These are phyloP conservation scores for Oryzias dopingdopingensis DNA, from an alignment of 2,797 vertebrate species.

Conservation along the genomic window DNA sequence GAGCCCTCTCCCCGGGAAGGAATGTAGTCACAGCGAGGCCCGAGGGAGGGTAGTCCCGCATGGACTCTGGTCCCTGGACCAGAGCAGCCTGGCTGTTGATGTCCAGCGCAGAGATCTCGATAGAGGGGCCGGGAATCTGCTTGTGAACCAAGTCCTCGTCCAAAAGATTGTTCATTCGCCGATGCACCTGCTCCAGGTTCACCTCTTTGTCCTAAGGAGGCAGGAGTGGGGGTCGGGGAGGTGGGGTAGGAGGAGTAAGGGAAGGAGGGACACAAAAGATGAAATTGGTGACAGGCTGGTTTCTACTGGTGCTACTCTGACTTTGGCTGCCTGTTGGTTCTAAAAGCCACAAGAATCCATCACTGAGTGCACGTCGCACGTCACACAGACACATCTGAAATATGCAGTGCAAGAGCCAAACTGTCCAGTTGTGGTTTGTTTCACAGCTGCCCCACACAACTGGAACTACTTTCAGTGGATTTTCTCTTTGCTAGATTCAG, in stretches of 20 bases:
- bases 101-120: constrained; percentile 96
- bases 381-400: no score
- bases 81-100: constrained; percentile 87
- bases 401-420: no score
- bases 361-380: no score
- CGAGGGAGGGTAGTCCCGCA: constrained; percentile 85
- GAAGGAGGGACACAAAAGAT: constrained; percentile 76
- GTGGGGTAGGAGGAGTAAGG: constrained; percentile 25
- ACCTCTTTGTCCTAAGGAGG: constrained; percentile 95
- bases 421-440: no score
- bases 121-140: constrained; percentile 93
- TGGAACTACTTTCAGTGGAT: no score
- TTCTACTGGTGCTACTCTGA: constrained; percentile 38
- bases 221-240: constrained; percentile 41
- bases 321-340: no score
- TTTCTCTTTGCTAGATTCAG: neutral
- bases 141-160: constrained; percentile 97
- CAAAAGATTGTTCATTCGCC: constrained; percentile 96
- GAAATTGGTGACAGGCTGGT: constrained; percentile 69
- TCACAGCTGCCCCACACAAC: no score
- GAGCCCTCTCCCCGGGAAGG: constrained; percentile 87
- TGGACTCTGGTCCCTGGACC: constrained; percentile 75
- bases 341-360: no score
- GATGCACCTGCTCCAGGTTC: constrained; percentile 96
- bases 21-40: constrained; percentile 91